These are phyloP conservation scores for Hyposoter didymator DNA, from an alignment of 2,888 invertebrate genomes.

Conservation along the genomic window DNA sequence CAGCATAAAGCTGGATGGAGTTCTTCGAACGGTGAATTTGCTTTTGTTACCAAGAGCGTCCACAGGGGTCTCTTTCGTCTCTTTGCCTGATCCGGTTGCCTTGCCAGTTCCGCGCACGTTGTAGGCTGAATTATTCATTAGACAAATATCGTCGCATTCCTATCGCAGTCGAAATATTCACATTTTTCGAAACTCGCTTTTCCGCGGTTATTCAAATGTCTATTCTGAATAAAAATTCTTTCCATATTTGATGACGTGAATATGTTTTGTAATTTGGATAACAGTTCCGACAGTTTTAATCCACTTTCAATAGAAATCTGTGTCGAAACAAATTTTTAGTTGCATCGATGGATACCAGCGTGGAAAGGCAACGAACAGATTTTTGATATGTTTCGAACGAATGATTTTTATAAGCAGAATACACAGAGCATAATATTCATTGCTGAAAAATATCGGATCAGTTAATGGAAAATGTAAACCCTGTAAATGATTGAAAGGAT, in stretches of 20 bases:
- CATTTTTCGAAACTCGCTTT: background rate
- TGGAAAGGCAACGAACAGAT: background rate
- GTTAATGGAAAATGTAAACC: background rate
- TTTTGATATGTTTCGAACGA: background rate
- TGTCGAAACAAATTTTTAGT: background rate
- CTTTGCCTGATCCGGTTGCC: constrained; percentile 15
- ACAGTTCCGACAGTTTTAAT: too few relatives aligned
- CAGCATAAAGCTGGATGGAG: constrained; percentile 3
- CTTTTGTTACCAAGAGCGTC: constrained; percentile 38
- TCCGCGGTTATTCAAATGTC: background rate
- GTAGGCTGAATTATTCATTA: constrained; percentile 20
- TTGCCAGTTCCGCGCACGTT: constrained; percentile 15
- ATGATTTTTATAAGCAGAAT: background rate
- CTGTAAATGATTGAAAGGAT: background rate
- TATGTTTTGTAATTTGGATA: too few relatives aligned
- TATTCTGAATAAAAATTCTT: background rate
- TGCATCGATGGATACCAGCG: background rate
- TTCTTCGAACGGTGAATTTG: constrained; percentile 25
- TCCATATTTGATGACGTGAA: too few relatives aligned
- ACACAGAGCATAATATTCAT: background rate
- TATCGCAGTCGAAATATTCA: background rate
- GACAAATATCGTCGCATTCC: constrained; percentile 43
- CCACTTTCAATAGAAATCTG: background rate
- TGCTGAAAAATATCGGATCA: background rate
- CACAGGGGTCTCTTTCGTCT: background rate